Percentiles rank a stretch among this genome's conserved stretches.
Evolutionary conservation across 2,888 invertebrate species (phyloP).

Genomic region (Hemistola chrysoprasaria): DNA sequence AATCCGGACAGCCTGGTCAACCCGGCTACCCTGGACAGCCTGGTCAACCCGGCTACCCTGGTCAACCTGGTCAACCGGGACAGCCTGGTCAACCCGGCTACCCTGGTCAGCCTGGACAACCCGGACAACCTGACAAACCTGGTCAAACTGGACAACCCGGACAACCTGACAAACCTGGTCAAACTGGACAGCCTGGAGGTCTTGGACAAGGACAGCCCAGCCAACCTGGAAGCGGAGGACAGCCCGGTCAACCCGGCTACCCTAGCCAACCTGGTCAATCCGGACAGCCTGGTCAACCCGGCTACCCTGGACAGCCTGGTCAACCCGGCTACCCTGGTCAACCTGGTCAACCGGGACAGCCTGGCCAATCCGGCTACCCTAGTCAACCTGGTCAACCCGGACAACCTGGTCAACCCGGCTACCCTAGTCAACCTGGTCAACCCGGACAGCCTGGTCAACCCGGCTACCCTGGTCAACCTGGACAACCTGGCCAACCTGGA

Average conservation of each 20-base stretch:
- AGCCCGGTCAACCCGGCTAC: neutral
- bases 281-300: constrained; percentile 36
- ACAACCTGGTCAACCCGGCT: constrained; percentile 32
- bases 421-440: constrained; percentile 25
- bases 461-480: constrained; percentile 33
- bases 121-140: constrained; percentile 42
- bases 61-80: constrained; percentile 38
- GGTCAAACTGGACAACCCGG: constrained; percentile 38
- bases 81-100: constrained; percentile 52
- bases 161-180: constrained; percentile 40
- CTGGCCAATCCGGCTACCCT: constrained; percentile 34
- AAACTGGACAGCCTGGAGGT: constrained; percentile 33
- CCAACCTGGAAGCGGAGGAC: too few relatives aligned
- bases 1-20: constrained; percentile 14
- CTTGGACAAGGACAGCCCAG: too few relatives aligned
- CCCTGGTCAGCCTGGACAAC: constrained; percentile 63
- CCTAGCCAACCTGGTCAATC: constrained; percentile 28
- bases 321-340: constrained; percentile 19
- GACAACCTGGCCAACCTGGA: constrained; percentile 26
- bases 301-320: constrained; percentile 37
- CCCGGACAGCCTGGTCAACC: constrained; percentile 31
- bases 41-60: constrained; percentile 22
- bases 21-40: too few relatives aligned
- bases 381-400: constrained; percentile 29
- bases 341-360: constrained; percentile 28